Percentiles rank a stretch among this genome's conserved stretches.
phyloP scores from a whole-genome alignment of 2,888 invertebrate genomes.

The Automeris io region DNA sequence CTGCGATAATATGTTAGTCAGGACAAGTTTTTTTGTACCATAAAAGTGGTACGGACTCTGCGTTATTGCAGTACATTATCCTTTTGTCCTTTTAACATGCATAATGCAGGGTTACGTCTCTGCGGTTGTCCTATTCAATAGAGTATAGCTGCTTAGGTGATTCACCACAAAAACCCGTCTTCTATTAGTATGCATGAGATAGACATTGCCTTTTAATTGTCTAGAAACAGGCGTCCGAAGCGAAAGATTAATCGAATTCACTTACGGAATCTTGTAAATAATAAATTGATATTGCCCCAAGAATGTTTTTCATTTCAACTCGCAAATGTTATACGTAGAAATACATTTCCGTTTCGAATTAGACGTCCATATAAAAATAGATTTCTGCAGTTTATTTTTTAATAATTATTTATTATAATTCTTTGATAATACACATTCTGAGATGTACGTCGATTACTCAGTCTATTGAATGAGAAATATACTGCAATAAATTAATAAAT shows the following conservation, averaged over 20 bases:
- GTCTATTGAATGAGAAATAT: too few species aligned
- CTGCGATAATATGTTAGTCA: too few species aligned
- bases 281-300: constrained; percentile 6
- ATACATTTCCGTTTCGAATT: too few species aligned
- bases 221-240: constrained; percentile 3
- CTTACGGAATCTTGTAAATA: constrained; percentile 4
- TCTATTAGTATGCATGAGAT: constrained; percentile 4
- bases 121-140: not conserved
- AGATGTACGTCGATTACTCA: too few species aligned
- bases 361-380: too few species aligned
- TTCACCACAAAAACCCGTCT: not conserved
- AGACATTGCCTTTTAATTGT: constrained; percentile 2
- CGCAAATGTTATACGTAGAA: too few species aligned
- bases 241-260: not conserved
- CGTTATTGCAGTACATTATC: not conserved
- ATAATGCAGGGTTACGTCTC: not conserved
- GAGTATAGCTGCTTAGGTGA: constrained; percentile 6
- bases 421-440: too few species aligned
- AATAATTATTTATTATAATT: too few species aligned
- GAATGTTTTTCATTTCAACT: constrained; percentile 15
- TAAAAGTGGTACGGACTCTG: too few species aligned
- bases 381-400: too few species aligned
- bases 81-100: not conserved
- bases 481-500: too few species aligned
- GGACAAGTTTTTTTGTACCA: too few species aligned